A percentile compares a stretch with the other conserved stretches of the same genome.
Conservation (phyloP, 1,140 invertebrate species). For the Ephestia elutella region DNA sequence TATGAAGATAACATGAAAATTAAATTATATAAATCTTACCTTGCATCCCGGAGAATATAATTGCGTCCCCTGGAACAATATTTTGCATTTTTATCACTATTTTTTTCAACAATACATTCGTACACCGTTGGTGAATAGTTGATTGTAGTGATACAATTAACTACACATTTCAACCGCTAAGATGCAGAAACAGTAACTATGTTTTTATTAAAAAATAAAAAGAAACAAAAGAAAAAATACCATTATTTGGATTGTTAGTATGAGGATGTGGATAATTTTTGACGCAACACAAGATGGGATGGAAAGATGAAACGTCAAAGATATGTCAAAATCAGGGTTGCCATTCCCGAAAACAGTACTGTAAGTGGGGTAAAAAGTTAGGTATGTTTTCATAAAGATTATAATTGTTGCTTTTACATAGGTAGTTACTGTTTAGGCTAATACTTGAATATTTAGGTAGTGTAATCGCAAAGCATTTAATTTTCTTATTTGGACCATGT, state of each 20-base stretch:
- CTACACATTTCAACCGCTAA: too few relatives aligned
- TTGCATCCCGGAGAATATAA: slow-evolving; percentile 76
- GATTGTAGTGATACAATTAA: neutral
- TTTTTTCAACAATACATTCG: neutral
- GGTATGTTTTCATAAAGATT: too few relatives aligned
- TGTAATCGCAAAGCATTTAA: too few relatives aligned
- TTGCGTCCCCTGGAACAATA: slow-evolving; percentile 72
- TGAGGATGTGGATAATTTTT: too few relatives aligned
- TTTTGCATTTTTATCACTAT: slow-evolving; percentile 7
- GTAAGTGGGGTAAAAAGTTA: too few relatives aligned
- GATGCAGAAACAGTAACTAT: neutral
- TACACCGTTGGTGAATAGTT: neutral
- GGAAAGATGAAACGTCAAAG: slow-evolving; percentile 13
- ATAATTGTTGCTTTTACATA: too few relatives aligned
- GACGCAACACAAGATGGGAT: slow-evolving; percentile 8
- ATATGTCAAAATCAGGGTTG: slow-evolving; percentile 20
- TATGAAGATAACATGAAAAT: too few relatives aligned
- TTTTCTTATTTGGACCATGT: too few relatives aligned
- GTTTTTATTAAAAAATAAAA: slow-evolving; percentile 3
- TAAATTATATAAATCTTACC: slow-evolving; percentile 46
- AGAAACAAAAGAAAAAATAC: slow-evolving; percentile 15
- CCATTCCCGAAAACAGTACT: neutral
- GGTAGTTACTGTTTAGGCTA: too few relatives aligned
- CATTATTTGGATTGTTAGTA: too few relatives aligned
- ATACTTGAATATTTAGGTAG: too few relatives aligned